These are phyloP conservation scores for Oeneis ivallda DNA, from an alignment of 2,888 invertebrate genomes.

Conservation along the genomic window DNA sequence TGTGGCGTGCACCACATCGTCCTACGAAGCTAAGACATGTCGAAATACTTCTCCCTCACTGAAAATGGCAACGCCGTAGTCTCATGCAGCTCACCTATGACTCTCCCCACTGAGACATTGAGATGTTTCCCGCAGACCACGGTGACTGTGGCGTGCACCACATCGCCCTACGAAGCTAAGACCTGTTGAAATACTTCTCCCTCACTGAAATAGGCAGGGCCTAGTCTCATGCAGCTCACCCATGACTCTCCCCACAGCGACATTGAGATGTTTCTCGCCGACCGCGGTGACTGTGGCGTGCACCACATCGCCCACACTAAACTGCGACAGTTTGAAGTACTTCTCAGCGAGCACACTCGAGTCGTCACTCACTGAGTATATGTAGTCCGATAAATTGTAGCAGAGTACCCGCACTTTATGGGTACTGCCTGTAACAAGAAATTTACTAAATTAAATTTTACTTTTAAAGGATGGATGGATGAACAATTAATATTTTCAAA, in stretches of 20 bases:
- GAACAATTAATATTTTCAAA: too few relatives aligned
- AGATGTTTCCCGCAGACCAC: constrained; percentile 75
- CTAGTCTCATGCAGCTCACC: constrained; percentile 51
- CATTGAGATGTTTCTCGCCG: constrained; percentile 69
- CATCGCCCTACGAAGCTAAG: constrained; percentile 78
- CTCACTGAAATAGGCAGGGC: constrained; percentile 32
- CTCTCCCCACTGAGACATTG: constrained; percentile 71
- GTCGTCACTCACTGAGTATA: constrained; percentile 86
- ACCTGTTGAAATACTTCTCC: constrained; percentile 78
- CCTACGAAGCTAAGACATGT: constrained; percentile 72
- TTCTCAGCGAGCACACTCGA: constrained; percentile 78
- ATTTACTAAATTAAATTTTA: not conserved
- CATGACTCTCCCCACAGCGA: constrained; percentile 74
- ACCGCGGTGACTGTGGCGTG: constrained; percentile 75
- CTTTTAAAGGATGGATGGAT: not conserved
- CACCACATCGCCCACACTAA: constrained; percentile 80
- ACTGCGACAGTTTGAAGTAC: constrained; percentile 76
- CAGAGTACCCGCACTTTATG: constrained; percentile 83
- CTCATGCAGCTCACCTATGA: constrained; percentile 59
- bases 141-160: constrained; percentile 78
- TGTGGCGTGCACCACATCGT: constrained; percentile 78
- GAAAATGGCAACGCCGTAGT: too few relatives aligned
- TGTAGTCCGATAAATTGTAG: constrained; percentile 84
- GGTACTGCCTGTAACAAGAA: constrained; percentile 56
- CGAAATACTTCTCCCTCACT: constrained; percentile 77